Evolutionary conservation across 2,888 invertebrate genomes (phyloP), one percentile per base, ranked within the genome.

Genomic region (Bruchidius siliquastri): DNA sequence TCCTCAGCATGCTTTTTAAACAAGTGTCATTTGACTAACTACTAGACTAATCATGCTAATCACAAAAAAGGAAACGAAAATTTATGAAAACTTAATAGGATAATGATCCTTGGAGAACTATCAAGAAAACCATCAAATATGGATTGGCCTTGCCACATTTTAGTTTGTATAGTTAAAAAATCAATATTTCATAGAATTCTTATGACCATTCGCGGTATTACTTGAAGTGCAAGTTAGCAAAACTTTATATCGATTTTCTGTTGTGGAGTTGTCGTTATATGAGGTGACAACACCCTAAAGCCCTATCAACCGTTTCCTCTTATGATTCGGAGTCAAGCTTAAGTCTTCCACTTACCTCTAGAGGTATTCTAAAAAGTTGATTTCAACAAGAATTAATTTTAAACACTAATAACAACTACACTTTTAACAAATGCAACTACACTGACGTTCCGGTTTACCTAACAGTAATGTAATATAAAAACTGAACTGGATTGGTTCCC

Each of bases 381-480:
- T 75, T 73, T 72, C 67, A 74, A 74, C 70, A 74, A 74, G 73
- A 74, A 74, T 73, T 74, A 75, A 75, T 74, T 76, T n/a, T 77
- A 76, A 76, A 78, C 76, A 76, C 75, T 72, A 69, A 73, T 74
- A 72, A 74, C 72, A 75, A 77, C 80, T 74, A 72, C 70, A 77
- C 71, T 73, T 74, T 67, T 67, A 4, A 49, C 49, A 49, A 49
- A 49, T 49, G 6, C 49, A 18, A 49, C 49, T 49, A 49, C 49
- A 49, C 30, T 79, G 79, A 79, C 78, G 79, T 80, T 79, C 79
- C 71, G 76, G 69, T 70, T 69, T 72, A 49, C 72, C 72, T 70
- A 76, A 75, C 73, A 80, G 76, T 82, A 81, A 83, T 81, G 81
- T 83, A 84, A 83, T 81, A 80, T 80, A 80, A 80, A n/a, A 79